Base-by-base conservation (phyloP, 2,113 vertebrate species). In the Rousettus leschenaultii region DNA sequence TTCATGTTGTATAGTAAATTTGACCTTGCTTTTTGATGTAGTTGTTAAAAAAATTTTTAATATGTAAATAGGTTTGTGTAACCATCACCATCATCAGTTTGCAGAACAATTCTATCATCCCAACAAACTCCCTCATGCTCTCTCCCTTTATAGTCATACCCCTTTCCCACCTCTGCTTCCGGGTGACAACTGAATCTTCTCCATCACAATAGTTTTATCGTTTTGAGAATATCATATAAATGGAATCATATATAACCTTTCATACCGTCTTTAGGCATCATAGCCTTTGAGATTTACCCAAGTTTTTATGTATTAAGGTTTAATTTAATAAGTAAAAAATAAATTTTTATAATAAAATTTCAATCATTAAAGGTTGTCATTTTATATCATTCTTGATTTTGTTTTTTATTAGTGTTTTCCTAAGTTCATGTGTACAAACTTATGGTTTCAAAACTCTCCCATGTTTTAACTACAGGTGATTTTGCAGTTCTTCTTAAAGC, bases 401-500 rank as follows among this genome's bases (percentile, higher is more conserved):
- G 77, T 78, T 75, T 77, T 70, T 12, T 48, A 5, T 28, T 84
- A 12, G 2, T 88, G 70, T 87, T 68, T 21, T 45, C 15, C 35
- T 94, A 43, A 8, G 59, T 59, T 21, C 48, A 45, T 63, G 8
- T 89, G 33, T 92, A 19, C 75, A 65, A 35, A 85, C 30, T 35
- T 79, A 1, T 78, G 35, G 10, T 73, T 93, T 68, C 48, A 74
- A 89, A 95, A 61, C 40, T 38, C 5, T 53, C 48, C 10, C 16
- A 2, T 78, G 11, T 95, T 68, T 75, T 90, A 61, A 70, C 75
- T 96, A 55, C 97, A 99, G 99, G 99, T 97, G 99, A 99, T 98
- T 99, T 99, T 98, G 99, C 99, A 0, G 99, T 99, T 97, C 99
- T 99, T 45, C 99, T 99, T 86, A 99, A 99, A 97, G 99, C 99